A percentile compares a stretch with the other conserved stretches of the same genome.
Conservation (phyloP, 2,113 vertebrate species). For the Atlantisia rogersi region DNA sequence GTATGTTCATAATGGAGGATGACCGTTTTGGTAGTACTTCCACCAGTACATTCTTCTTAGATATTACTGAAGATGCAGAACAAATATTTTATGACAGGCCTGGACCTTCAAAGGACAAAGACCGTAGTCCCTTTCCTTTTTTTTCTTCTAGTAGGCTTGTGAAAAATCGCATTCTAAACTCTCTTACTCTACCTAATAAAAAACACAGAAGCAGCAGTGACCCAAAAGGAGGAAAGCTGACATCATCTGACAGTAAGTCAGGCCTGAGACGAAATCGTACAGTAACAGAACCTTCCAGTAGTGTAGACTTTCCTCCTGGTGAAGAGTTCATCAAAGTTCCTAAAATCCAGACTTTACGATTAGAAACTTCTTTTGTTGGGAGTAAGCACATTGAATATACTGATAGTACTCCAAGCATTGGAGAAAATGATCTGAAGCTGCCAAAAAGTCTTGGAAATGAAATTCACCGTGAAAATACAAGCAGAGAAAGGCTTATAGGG, state of each 20-base stretch:
- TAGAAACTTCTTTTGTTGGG: constrained; percentile 92
- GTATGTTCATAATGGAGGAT: constrained; percentile 96
- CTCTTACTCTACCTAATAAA: constrained; percentile 92
- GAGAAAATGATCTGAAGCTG: constrained; percentile 81
- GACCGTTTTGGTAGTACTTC: constrained; percentile 86
- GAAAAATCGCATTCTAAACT: constrained; percentile 92
- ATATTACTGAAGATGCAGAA: constrained; percentile 86
- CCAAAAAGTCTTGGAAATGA: constrained; percentile 79
- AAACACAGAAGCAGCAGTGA: constrained; percentile 94
- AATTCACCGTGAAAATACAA: constrained; percentile 87
- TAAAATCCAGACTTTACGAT: constrained; percentile 88
- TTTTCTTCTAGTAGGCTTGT: constrained; percentile 91
- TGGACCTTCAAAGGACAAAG: constrained; percentile 91
- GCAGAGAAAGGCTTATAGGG: constrained; percentile 88
- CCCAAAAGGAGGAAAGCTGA: constrained; percentile 85
- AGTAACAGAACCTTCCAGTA: constrained; percentile 88
- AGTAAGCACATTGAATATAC: constrained; percentile 80
- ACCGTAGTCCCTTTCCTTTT: constrained; percentile 92
- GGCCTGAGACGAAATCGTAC: constrained; percentile 88
- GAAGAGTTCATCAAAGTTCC: constrained; percentile 88
- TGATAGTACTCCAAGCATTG: constrained; percentile 85
- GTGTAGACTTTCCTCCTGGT: constrained; percentile 79
- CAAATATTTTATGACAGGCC: constrained; percentile 84
- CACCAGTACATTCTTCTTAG: constrained; percentile 81
- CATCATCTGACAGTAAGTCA: constrained; percentile 82